These are phyloP conservation scores for Ovis aries DNA, from an alignment of 2,113 vertebrate species.

Conservation along the genomic window DNA sequence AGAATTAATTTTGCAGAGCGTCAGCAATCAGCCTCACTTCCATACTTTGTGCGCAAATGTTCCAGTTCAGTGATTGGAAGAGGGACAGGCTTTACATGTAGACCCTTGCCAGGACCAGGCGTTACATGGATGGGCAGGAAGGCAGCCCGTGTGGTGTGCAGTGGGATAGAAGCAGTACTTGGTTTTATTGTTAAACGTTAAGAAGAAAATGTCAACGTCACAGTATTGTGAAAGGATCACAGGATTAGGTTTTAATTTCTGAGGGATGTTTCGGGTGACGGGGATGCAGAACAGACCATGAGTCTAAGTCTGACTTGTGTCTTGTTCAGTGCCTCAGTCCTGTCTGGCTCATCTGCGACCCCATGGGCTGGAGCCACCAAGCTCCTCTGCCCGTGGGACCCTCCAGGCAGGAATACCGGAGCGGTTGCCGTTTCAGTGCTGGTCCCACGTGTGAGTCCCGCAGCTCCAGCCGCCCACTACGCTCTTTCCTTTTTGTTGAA, in stretches of 20 bases:
- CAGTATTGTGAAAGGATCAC: neutral
- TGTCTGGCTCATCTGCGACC: neutral
- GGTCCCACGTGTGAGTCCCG: rapidly evolving
- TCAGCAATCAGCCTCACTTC: neutral
- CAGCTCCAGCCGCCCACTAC: neutral
- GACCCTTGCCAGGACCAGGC: neutral
- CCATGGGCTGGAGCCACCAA: neutral
- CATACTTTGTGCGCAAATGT: neutral
- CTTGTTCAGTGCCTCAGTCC: neutral
- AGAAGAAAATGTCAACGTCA: neutral
- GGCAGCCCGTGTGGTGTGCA: neutral
- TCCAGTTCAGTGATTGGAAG: neutral
- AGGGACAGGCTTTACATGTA: neutral
- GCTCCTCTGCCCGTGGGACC: neutral
- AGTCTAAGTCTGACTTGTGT: neutral
- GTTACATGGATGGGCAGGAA: neutral
- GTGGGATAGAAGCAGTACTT: neutral
- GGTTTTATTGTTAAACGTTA: neutral
- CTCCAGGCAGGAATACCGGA: neutral
- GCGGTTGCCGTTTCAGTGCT: neutral
- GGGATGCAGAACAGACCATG: neutral
- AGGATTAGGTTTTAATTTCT: neutral
- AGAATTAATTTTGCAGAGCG: neutral
- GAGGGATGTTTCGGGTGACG: neutral
- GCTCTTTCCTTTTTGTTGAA: neutral